Base-by-base conservation (phyloP, 2,113 vertebrate species). In the Triplophysa dalaica region DNA sequence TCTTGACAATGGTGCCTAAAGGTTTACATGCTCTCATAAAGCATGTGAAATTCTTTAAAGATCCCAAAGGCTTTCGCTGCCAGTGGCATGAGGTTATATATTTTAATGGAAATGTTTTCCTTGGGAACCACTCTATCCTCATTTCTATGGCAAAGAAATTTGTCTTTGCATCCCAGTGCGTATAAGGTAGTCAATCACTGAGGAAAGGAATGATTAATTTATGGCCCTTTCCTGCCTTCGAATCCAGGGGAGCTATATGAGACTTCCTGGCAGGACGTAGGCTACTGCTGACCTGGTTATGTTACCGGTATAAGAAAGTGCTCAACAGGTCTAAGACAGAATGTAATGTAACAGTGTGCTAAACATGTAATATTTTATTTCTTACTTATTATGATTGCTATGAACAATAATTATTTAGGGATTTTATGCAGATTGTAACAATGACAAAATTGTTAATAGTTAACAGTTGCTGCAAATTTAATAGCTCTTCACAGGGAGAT, bases 101-200 rank as follows among this genome's bases (percentile, higher is more conserved):
- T 61, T 79, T 67, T 81, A 80, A 82, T 82, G 78, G 61, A 82
- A 75, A 76, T 66, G 66, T 79, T 84, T 86, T 83, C 81, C 82
- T 80, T 79, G 54, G 77, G 78, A 79, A 76, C 65, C 54, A 75
- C 80, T 84, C 66, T 41, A 82, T 67, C 33, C 78, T 79, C 81
- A 54, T 85, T 83, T 52, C 43, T 80, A 80, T 68, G 81, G 79
- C 79, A 81, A 83, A 79, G 77, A 83, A 85, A 81, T 81, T 72
- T 81, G 56, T 79, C 85, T 85, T 81, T 78, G 68, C 64, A 78
- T 77, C 79, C 66, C 72, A 58, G 29, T 41, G 61, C 63, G 43
- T 85, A 85, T 85, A 81, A 85, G 83, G 43, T 22, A 79, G 78
- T 83, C 81, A 81, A 74, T 83, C 85, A 81, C 75, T 52, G 21